phyloP scores from a whole-genome alignment of 2,888 invertebrate species.

The Ormyrus thymus region DNA sequence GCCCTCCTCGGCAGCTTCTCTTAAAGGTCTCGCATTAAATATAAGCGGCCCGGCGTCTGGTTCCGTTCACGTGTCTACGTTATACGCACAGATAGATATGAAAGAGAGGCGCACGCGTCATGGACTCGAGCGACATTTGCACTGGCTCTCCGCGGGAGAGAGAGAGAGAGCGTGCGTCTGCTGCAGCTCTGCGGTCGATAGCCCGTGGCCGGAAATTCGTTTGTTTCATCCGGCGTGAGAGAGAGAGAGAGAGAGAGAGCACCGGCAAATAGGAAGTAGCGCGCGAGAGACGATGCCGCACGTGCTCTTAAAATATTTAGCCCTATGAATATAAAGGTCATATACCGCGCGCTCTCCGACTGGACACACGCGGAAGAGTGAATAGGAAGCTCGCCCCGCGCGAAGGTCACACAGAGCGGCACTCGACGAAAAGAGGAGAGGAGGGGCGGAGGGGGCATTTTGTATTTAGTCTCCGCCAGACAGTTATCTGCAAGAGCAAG shows the following conservation, averaged over 20 bases:
- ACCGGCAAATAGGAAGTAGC: conserved; percentile 23
- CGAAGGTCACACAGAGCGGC: too few species aligned
- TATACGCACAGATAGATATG: background rate
- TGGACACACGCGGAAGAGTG: background rate
- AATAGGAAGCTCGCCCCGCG: background rate
- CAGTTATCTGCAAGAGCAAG: conserved; percentile 39
- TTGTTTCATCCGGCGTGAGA: conserved; percentile 44
- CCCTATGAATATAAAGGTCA: too few species aligned
- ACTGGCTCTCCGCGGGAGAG: background rate
- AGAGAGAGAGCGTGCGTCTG: background rate
- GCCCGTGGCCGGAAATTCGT: conserved; percentile 47
- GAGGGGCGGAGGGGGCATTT: background rate
- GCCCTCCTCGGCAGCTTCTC: too few species aligned
- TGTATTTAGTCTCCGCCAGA: conserved; percentile 17
- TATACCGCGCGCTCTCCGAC: too few species aligned
- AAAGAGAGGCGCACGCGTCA: conserved; percentile 28
- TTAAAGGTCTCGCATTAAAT: background rate
- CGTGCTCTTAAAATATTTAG: too few species aligned
- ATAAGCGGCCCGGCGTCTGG: conserved; percentile 3
- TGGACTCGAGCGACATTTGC: conserved; percentile 14
- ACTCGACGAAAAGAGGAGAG: conserved; percentile 2
- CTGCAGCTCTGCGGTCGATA: conserved; percentile 32
- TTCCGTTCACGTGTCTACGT: conserved; percentile 11
- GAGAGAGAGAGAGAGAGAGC: background rate
- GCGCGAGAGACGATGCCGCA: too few species aligned